phyloP scores from a whole-genome alignment of 2,113 vertebrate genomes.

The Sisor rabdophorus region DNA sequence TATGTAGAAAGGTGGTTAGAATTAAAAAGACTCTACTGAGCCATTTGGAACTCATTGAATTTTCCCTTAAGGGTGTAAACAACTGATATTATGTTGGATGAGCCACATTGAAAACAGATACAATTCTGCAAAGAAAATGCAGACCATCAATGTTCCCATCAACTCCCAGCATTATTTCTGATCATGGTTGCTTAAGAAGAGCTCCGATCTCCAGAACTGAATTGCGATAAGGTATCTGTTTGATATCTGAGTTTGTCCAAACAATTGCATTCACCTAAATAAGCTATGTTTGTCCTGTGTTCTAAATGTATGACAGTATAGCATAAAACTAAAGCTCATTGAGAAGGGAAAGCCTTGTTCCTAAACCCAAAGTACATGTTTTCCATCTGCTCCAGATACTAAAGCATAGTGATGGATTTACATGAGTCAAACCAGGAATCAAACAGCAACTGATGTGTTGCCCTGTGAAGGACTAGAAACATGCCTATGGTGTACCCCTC shows the following conservation, averaged over 20 bases:
- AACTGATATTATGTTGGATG: conserved; percentile 17
- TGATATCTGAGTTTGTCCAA: neutral
- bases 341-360: neutral
- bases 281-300: conserved; percentile 7
- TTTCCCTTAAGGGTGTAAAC: conserved; percentile 16
- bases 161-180: conserved; percentile 9
- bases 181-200: conserved; percentile 21
- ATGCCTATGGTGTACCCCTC: neutral
- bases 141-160: neutral
- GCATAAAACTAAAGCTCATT: neutral
- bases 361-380: neutral
- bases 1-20: conserved; percentile 37
- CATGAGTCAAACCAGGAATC: conserved; percentile 17
- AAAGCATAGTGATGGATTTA: conserved; percentile 26
- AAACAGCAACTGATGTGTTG: conserved; percentile 4
- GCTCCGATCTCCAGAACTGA: neutral
- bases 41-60: conserved; percentile 43
- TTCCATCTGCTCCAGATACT: conserved; percentile 15
- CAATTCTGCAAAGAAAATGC: conserved; percentile 19
- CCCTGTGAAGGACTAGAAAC: neutral
- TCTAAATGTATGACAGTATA: neutral
- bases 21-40: conserved; percentile 18
- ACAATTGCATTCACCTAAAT: neutral
- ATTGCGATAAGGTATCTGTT: neutral
- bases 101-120: conserved; percentile 39